Evolutionary conservation across 1,140 invertebrate genomes (phyloP).

Genomic region (Bombus sylvicola): DNA sequence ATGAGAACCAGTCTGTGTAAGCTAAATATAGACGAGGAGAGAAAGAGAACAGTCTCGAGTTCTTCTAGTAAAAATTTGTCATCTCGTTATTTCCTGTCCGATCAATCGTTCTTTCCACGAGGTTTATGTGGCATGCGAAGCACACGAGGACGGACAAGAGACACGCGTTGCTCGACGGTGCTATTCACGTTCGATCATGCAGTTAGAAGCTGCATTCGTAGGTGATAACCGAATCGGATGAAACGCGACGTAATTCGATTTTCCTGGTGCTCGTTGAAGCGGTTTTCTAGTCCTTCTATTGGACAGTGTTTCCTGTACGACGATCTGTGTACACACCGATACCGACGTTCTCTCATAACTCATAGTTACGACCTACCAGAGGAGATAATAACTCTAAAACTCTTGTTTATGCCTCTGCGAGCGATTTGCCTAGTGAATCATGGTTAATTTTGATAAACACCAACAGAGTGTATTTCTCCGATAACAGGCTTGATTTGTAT

Average conservation of each 20-base stretch:
- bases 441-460: slow-evolving; percentile 54
- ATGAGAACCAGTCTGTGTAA: too few species aligned
- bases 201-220: slow-evolving; percentile 15
- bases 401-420: slow-evolving; percentile 35
- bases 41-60: not conserved
- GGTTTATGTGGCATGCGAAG: slow-evolving; percentile 6
- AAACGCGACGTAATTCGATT: slow-evolving; percentile 59
- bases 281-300: slow-evolving; percentile 50
- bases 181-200: not conserved
- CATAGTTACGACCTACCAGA: slow-evolving; percentile 40
- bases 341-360: slow-evolving; percentile 27
- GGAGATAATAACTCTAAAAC: slow-evolving; percentile 50
- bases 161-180: not conserved
- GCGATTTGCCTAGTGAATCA: slow-evolving; percentile 30
- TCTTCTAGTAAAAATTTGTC: not conserved
- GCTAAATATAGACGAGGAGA: too few species aligned
- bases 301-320: slow-evolving; percentile 19
- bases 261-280: slow-evolving; percentile 45
- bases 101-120: slow-evolving; percentile 1
- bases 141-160: slow-evolving; percentile 19
- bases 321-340: slow-evolving; percentile 33
- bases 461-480: slow-evolving; percentile 18
- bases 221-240: slow-evolving; percentile 39
- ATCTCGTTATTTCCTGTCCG: not conserved
- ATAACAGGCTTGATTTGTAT: slow-evolving; percentile 41